Evolutionary conservation across 2,797 vertebrate species (phyloP), one percentile per base, ranked within the genome.

Genomic region (Erethizon dorsatum): DNA sequence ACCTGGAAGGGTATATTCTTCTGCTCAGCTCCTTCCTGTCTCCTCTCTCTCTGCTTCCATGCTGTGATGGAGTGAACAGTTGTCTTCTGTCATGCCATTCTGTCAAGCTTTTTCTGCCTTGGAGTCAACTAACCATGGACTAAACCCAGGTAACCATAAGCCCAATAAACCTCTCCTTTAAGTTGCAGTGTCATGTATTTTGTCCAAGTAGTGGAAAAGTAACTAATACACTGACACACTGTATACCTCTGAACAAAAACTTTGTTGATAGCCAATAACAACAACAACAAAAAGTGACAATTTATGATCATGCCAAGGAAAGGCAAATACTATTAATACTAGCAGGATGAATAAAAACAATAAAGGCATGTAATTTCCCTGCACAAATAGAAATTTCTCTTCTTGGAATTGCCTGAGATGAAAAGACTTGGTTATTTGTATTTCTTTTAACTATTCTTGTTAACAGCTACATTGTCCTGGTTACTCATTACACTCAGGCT

Each of bases 221-320:
- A 47, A 31, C 6, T 31, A 31, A 77, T 8, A 31, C 14, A 10
- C 6, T 75, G 67, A 96, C n/a, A 96, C 84, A 96, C 91, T 94
- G 86, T 90, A 80, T 73, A 93, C 47, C 78, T 92, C 63, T 94
- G 57, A 15, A 96, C 18, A 90, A 96, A 97, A 84, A 75, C 41
- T 82, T 91, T 88, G 67, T 89, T 96, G 65, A 50, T 94, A 67
- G 88, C 28, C 89, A 90, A 96, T 95, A 93, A 96, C 50, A 93
- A 96, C 50, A 93, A 96, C 57, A 78, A 82, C 24, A 87, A 84
- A 82, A 79, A 69, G 18, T 56, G 18, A 56, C 37, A 97, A 94
- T 83, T 93, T 92, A 97, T 83, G 61, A 94, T 87, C 28, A 88
- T 33, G 22, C 50, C 24, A 77, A 91, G 56, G 65, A 95, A 75